Conservation (phyloP, 2,113 vertebrate species). For the rabbit (Oryctolagus cuniculus) region mOryCun1.1 NC_091447.1:20008501-20009000, state of each 20-base stretch:
- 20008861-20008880: neutral
- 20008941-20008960: too few species aligned
- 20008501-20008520: slow-evolving; percentile 48
- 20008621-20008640: neutral
- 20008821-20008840: neutral
- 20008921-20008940: too few species aligned
- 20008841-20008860: neutral
- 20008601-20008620: slow-evolving; percentile 48
- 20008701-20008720: neutral
- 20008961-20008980: too few species aligned
- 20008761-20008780: neutral
- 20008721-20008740: neutral
- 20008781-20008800: neutral
- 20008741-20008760: neutral
- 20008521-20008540: slow-evolving; percentile 56
- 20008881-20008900: too few species aligned
- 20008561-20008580: slow-evolving; percentile 52
- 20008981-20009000: too few species aligned
- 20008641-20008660: neutral
- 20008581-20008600: neutral
- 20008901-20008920: too few species aligned
- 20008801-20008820: neutral
- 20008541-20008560: neutral
- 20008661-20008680: neutral
- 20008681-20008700: neutral